A percentile compares a stretch with the other conserved stretches of the same genome.
Evolutionary conservation across 1,140 invertebrate species (phyloP).

Genomic region (Orussus abietinus): DNA sequence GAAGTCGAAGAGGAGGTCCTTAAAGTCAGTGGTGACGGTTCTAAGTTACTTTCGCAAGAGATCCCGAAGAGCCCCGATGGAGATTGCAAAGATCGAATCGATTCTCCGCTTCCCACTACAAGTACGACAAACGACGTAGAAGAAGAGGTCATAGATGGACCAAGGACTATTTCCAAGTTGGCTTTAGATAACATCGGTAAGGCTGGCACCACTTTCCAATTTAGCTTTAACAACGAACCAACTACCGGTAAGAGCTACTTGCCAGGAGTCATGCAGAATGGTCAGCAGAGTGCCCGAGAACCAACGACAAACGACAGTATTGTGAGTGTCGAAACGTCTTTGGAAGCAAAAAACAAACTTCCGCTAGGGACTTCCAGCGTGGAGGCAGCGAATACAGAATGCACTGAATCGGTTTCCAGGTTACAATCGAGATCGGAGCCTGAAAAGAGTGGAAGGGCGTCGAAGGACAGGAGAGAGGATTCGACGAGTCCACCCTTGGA

Average conservation of each 20-base stretch:
- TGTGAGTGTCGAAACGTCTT: conserved; percentile 5
- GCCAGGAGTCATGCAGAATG: conserved; percentile 45
- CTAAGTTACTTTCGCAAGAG: no score
- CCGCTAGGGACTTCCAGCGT: background rate
- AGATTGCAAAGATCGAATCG: conserved; percentile 18
- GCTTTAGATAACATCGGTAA: conserved; percentile 67
- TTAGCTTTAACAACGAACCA: conserved; percentile 53
- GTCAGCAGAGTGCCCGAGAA: conserved; percentile 26
- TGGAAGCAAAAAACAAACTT: conserved; percentile 7
- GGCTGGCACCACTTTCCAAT: conserved; percentile 61
- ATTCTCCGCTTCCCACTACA: no score
- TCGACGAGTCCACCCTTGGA: conserved; percentile 20
- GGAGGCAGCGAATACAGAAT: conserved; percentile 1
- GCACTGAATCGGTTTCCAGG: conserved; percentile 5
- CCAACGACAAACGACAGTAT: conserved; percentile 5
- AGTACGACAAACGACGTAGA: conserved; percentile 13
- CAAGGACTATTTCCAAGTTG: conserved; percentile 54
- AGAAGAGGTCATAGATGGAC: conserved; percentile 35
- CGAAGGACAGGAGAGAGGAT: conserved; percentile 17
- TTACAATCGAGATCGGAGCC: conserved; percentile 16
- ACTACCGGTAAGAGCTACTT: conserved; percentile 45
- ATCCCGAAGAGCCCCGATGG: background rate
- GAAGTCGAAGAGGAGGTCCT: conserved; percentile 28
- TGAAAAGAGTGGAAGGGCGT: conserved; percentile 14
- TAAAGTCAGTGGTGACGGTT: no score